Base-by-base conservation (phyloP, 2,797 vertebrate genomes). In the Xiphorhynchus erythropygius region DNA sequence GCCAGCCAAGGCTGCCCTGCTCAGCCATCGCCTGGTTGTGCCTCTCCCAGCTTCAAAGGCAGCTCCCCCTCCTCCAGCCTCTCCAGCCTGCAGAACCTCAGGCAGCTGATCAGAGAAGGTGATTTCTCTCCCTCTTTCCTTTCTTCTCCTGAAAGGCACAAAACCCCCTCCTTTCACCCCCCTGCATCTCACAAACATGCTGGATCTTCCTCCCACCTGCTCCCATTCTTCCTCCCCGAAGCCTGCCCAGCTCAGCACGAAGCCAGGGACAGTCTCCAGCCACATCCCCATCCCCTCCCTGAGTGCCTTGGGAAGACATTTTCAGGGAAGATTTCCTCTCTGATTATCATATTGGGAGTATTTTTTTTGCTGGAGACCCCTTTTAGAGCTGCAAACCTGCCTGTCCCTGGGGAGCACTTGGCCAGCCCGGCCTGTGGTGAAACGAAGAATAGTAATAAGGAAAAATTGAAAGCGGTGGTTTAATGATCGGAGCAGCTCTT, bases 31-130 rank as follows among this genome's bases (percentile, higher is more conserved):
- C 63, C 68, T 44, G 13, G 5, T 33, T 0, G 5, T 47, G 44
- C 77, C 60, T 91, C 77, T 71, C 73, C 35, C 90, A 53, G n/a
- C 63, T 76, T 76, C 77, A 59, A 89, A 83, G 52, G 78, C 65
- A 63, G 70, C 47, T 87, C 44, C 70, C 57, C 47, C 74, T 84
- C 82, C 87, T 89, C 64, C 87, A 80, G 39, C 52, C 63, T 64
- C 46, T 53, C 46, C n/a, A 70, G 53, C n/a, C 90, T 44, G 69
- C 52, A 70, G 19, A 81, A 46, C 39, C 56, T 24, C 32, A 6
- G 2, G 18, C 35, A 65, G 62, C 35, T 37, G 42, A 81, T 71
- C 70, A 50, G 42, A 73, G 76, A 53, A 80, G 32, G 44, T 28
- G 77, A 84, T 78, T 78, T 59, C 23, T 64, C 35, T 33, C 41